Evolutionary conservation across 1,140 invertebrate species (phyloP), one percentile per base, ranked within the genome.

Genomic region (Apis mellifera): DNA sequence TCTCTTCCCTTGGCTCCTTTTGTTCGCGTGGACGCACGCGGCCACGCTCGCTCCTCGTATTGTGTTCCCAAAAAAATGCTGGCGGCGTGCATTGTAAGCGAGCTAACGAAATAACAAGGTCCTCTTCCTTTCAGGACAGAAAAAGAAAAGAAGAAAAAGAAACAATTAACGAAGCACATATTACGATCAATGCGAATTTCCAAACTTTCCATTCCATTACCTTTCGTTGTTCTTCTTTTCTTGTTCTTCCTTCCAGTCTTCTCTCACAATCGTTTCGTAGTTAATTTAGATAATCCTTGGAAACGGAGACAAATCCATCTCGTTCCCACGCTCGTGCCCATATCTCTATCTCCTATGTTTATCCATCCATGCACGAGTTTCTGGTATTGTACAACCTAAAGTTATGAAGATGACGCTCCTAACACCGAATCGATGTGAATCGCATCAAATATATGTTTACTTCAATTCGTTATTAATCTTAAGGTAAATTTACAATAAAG

Each of bases 1-100:
- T 64, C 73, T 64, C 73, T 64, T 75, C 73, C 55, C 71, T 73
- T 73, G 71, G 23, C 32, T 23, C 23, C 73, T 64, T 75, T 75
- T 75, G 60, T 75, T 75, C 60, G 23, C 23, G n/a, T 23, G 60
- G 54, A 75, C 73, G 64, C 71, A 57, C 54, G 75, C 75, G 32
- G 15, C 21, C 32, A 68, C 62, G 62, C 75, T 78, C 59, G 21
- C 72, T 1, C 32, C 23, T 59, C 64, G 52, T 52, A 78, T 79
- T 71, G 68, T 79, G 68, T 79, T 72, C 50, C 59, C 57, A 65
- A 79, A 72, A 79, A 72, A 72, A 79, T 79, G 42, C 54, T 72
- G 69, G 2, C 57, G 59, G 69, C 26, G 23, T n/a, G 57, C 78
- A 72, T 54, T 62, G 48, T 50, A 62, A 54, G 57, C 75, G 50